phyloP scores from a whole-genome alignment of 2,113 vertebrate genomes.

The Rhipidura dahli region DNA sequence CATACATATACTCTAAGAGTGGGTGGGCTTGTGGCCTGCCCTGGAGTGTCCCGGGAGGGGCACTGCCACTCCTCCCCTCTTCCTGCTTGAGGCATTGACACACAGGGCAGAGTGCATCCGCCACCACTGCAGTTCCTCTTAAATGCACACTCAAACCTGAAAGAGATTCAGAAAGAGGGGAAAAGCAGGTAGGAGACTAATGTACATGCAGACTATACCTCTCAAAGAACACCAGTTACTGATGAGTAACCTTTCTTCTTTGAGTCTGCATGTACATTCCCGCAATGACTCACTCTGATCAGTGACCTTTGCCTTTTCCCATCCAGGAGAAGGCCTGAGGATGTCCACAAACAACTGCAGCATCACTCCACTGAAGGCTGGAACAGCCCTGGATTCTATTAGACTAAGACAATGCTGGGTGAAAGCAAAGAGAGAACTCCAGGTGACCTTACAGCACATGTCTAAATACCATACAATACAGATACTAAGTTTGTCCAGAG shows the following conservation, averaged over 20 bases:
- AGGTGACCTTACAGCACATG: not conserved
- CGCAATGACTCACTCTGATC: not conserved
- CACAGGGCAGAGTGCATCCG: conserved; percentile 55
- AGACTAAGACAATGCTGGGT: not conserved
- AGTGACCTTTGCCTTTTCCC: conserved; percentile 32
- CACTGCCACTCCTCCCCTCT: conserved; percentile 41
- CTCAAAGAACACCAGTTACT: conserved; percentile 68
- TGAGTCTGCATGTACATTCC: conserved; percentile 68
- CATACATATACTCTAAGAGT: conserved; percentile 52
- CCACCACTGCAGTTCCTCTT: conserved; percentile 63
- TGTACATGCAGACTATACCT: conserved; percentile 56
- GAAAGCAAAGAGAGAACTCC: not conserved
- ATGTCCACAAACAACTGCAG: not conserved
- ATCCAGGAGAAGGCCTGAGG: not conserved
- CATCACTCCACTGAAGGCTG: not conserved
- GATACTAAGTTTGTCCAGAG: not conserved
- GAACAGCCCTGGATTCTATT: not conserved
- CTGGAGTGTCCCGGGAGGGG: conserved; percentile 10
- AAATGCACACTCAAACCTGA: conserved; percentile 66
- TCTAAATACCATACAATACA: not conserved
- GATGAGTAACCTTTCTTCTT: conserved; percentile 64
- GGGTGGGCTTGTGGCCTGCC: conserved; percentile 48
- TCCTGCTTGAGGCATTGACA: conserved; percentile 46
- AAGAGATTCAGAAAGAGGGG: conserved; percentile 69
- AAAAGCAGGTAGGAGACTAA: conserved; percentile 65